phyloP scores from a whole-genome alignment of 2,888 invertebrate species.

The Acleris holmiana region DNA sequence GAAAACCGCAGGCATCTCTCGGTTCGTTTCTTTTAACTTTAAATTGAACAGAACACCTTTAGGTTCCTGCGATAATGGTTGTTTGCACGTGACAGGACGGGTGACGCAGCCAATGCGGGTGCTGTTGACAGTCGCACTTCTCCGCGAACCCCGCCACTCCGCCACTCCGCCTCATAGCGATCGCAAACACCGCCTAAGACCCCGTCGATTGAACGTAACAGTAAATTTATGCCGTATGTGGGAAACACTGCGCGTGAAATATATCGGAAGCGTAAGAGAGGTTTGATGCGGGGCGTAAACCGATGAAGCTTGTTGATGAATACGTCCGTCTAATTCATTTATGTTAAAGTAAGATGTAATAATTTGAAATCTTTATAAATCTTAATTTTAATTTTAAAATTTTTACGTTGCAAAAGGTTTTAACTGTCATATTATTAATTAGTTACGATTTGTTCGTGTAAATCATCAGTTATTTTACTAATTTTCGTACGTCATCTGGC shows the following conservation, averaged over 20 bases:
- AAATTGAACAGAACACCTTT: slow-evolving; percentile 5
- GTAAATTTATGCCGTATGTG: slow-evolving; percentile 15
- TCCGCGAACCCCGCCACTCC: slow-evolving; percentile 24
- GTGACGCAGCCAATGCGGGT: slow-evolving; percentile 22
- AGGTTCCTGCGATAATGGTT: slow-evolving; percentile 31
- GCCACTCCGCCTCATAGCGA: slow-evolving; percentile 29
- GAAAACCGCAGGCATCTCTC: too few species aligned
- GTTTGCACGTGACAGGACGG: slow-evolving; percentile 30
- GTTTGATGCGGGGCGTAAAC: neutral
- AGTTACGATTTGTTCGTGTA: too few species aligned
- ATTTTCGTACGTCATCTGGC: too few species aligned
- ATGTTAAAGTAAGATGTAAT: too few species aligned
- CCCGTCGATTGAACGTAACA: slow-evolving; percentile 18
- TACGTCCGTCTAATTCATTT: too few species aligned
- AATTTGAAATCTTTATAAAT: too few species aligned
- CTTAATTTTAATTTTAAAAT: too few species aligned
- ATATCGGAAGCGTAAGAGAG: slow-evolving; percentile 8
- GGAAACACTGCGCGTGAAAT: slow-evolving; percentile 5
- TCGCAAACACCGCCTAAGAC: slow-evolving; percentile 25
- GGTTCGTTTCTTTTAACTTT: neutral
- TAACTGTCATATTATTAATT: too few species aligned
- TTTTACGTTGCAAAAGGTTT: too few species aligned
- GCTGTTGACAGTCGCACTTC: slow-evolving; percentile 31
- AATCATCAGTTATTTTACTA: too few species aligned
- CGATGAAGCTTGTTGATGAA: slow-evolving; percentile 2